These are phyloP conservation scores for Metalampra italica DNA, from an alignment of 2,888 invertebrate species.

Conservation along the genomic window DNA sequence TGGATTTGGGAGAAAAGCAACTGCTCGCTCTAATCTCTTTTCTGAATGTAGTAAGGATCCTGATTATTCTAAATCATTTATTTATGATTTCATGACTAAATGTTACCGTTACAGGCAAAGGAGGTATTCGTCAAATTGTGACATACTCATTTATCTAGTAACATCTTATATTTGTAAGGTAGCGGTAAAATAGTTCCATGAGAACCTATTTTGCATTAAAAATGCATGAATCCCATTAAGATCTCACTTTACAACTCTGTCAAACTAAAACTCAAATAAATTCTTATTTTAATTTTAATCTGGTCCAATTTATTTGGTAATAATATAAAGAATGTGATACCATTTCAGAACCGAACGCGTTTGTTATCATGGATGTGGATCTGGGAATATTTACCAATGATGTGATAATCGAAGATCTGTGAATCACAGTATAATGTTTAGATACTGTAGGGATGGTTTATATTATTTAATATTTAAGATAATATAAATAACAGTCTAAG, in stretches of 20 bases:
- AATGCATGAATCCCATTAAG: not conserved
- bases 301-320: not conserved
- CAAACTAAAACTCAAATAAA: not conserved
- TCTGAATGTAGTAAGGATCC: too few relatives aligned
- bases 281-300: not conserved
- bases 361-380: conserved; percentile 21
- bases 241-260: not conserved
- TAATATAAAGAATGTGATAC: conserved; percentile 1
- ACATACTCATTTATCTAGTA: too few relatives aligned
- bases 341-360: not conserved
- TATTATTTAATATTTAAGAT: too few relatives aligned
- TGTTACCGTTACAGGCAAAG: too few relatives aligned
- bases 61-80: too few relatives aligned
- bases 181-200: not conserved
- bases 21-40: too few relatives aligned
- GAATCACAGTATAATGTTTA: not conserved
- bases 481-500: too few relatives aligned
- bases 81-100: too few relatives aligned
- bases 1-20: too few relatives aligned
- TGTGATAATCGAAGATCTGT: conserved; percentile 17
- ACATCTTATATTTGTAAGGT: not conserved
- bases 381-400: conserved; percentile 19
- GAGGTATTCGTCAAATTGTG: too few relatives aligned
- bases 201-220: not conserved
- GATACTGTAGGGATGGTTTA: not conserved